phyloP scores from a whole-genome alignment of 2,113 vertebrate species.

The Philantomba maxwellii region DNA sequence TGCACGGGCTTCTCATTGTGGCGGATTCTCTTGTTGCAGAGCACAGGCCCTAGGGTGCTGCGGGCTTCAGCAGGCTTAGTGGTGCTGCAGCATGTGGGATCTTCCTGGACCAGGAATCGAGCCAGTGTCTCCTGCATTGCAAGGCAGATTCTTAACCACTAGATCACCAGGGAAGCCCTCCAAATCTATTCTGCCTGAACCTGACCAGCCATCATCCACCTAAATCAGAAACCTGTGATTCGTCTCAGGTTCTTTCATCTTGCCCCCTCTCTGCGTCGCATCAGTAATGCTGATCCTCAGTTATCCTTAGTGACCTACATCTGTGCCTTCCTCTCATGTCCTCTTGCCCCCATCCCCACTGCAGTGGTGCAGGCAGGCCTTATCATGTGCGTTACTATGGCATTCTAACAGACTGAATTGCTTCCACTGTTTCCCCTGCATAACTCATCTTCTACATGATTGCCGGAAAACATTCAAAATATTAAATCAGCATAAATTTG shows the following conservation, averaged over 20 bases:
- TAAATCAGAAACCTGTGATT: neutral
- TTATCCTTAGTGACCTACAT: neutral
- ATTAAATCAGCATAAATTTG: neutral
- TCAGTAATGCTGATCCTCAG: neutral
- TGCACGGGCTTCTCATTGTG: accelerated
- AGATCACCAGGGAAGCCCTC: neutral
- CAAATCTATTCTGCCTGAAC: neutral
- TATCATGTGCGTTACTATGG: neutral
- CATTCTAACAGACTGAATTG: neutral
- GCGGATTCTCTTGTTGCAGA: neutral
- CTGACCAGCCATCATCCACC: neutral
- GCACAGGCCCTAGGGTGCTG: neutral
- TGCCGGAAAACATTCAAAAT: neutral
- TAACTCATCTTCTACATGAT: neutral
- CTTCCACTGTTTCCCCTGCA: neutral
- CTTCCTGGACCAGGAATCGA: neutral
- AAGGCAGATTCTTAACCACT: neutral
- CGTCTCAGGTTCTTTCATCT: neutral
- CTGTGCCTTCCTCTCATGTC: neutral
- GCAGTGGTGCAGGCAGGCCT: neutral
- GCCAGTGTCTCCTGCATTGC: neutral
- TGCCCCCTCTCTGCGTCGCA: neutral
- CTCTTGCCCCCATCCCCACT: neutral
- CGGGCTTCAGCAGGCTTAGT: neutral
- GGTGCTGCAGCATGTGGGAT: neutral